Evolutionary conservation across 2,113 vertebrate species (phyloP).

Genomic region (Romanogobio albipinnatus): DNA sequence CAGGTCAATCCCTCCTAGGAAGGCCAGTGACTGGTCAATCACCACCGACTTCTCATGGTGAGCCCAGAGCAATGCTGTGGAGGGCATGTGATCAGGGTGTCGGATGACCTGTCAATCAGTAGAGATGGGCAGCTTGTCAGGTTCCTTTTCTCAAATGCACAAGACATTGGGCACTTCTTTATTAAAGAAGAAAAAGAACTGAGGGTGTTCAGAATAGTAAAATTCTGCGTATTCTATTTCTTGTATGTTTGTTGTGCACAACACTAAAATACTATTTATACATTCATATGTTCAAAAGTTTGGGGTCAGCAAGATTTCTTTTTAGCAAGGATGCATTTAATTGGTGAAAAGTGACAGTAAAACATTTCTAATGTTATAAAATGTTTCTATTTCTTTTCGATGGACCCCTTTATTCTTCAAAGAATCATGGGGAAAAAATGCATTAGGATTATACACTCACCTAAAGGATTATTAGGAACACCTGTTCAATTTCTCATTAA

Average conservation of each 20-base stretch:
- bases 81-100: conserved; percentile 77
- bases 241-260: conserved; percentile 3
- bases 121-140: conserved; percentile 25
- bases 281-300: background rate
- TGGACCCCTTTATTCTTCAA: background rate
- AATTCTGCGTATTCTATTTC: background rate
- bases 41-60: conserved; percentile 81
- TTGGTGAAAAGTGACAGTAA: background rate
- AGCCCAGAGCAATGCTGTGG: conserved; percentile 75
- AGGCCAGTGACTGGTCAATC: conserved; percentile 77
- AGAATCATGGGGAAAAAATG: background rate
- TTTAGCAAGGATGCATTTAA: too few relatives aligned
- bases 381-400: background rate
- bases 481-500: too few relatives aligned
- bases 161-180: background rate
- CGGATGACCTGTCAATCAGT: conserved; percentile 74
- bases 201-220: background rate
- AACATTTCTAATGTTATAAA: background rate
- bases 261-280: background rate
- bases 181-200: background rate
- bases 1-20: conserved; percentile 77
- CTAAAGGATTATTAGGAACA: too few relatives aligned
- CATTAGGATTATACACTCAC: background rate
- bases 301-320: too few relatives aligned
- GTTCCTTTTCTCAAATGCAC: background rate